Evolutionary conservation across 2,888 invertebrate species (phyloP), one percentile per base, ranked within the genome.

Genomic region (Plagodis dolabraria): DNA sequence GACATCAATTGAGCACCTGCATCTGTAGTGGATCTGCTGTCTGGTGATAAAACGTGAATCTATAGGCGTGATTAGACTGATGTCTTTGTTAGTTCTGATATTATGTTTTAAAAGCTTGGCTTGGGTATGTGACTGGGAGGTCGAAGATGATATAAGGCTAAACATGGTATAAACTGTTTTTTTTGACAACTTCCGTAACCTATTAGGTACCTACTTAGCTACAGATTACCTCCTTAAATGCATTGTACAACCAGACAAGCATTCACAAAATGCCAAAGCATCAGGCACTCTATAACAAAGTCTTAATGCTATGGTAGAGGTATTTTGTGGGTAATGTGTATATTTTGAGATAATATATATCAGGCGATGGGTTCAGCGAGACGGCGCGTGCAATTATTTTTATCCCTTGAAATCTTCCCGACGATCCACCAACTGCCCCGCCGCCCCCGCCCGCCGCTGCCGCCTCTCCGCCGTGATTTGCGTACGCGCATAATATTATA

Each of bases 281-380:
- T 47, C 0, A 22, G 53, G 22, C 22, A 22, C 22, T 22, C 22
- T 22, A 22, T 4, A 22, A 22, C 4, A 22, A 22, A 22, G 22
- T 22, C n/a, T n/a, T n/a, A n/a, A 22, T 22, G 22, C 22, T 22
- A 22, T 60, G 64, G 76, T 78, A 60, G 65, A 63, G 70, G 74
- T 66, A 50, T 34, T 58, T 72, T 79, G 79, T 70, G 83, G 76
- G 87, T 87, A 86, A 89, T 87, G 85, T 83, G 82, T 87, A 83
- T 85, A 86, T 87, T 87, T 82, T 74, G 80, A 76, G 82, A 80
- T 85, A 87, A 90, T 90, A 74, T 80, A 80, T 65, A 81, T 73
- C 79, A 80, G 53, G 61, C 57, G 49, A 11, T 33, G 12, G 33
- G 12, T 42, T 35, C 43, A 80, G 77, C 76, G 79, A 76, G 81